Percentiles rank a stretch among this genome's conserved stretches.
phyloP scores from a whole-genome alignment of 53 echinoderm and acorn worm species.

The Paracentrotus lividus region DNA sequence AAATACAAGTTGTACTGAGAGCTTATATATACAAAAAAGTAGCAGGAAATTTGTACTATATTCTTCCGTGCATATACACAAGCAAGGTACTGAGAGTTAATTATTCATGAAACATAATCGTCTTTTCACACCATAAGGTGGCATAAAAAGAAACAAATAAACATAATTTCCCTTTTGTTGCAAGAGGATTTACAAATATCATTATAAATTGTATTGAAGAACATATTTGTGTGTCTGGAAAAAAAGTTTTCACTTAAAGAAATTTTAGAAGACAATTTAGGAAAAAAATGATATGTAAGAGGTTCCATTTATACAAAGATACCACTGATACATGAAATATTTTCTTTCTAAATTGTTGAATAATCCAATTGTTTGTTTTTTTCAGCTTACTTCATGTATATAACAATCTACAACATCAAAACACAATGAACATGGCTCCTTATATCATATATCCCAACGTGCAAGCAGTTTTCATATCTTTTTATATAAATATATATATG shows the following conservation, averaged over 20 bases:
- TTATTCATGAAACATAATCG: neutral
- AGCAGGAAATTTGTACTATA: slow-evolving; percentile 41
- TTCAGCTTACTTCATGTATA: neutral
- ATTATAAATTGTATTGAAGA: neutral
- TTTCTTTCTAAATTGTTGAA: neutral
- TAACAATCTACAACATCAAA: neutral
- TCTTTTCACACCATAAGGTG: neutral
- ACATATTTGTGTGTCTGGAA: neutral
- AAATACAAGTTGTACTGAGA: slow-evolving; percentile 55
- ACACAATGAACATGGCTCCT: neutral
- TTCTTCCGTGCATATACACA: slow-evolving; percentile 29
- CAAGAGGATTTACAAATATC: neutral
- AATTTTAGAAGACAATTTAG: too few species aligned
- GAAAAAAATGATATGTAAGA: too few species aligned
- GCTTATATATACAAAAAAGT: slow-evolving; percentile 52
- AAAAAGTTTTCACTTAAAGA: neutral
- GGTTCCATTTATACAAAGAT: too few species aligned
- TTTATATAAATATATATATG: slow-evolving; percentile 55
- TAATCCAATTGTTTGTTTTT: neutral
- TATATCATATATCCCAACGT: slow-evolving; percentile 18
- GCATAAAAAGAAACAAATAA: neutral
- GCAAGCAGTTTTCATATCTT: neutral
- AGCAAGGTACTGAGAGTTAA: slow-evolving; percentile 50
- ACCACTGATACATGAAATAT: neutral
- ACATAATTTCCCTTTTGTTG: neutral